phyloP scores from a whole-genome alignment of 2,888 invertebrate species.

The Himalopsyche kuldschensis region DNA sequence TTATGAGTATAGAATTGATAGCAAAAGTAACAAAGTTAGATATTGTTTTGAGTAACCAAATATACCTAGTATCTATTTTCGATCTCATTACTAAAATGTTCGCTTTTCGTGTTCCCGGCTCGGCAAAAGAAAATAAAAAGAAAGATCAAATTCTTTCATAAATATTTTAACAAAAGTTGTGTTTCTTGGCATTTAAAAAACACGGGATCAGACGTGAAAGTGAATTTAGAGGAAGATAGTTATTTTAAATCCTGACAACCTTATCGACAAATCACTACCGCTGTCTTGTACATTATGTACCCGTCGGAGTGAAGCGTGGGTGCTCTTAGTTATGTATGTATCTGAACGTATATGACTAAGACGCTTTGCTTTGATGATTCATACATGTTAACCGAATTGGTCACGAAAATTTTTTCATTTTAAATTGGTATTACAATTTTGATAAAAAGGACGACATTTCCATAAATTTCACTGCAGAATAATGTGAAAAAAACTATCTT shows the following conservation, averaged over 20 bases:
- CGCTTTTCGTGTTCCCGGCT: background rate
- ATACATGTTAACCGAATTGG: background rate
- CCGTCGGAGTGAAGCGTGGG: background rate
- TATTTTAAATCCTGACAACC: background rate
- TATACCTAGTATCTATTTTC: background rate
- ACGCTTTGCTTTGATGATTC: background rate
- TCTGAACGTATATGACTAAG: background rate
- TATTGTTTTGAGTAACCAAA: background rate
- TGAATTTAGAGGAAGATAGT: background rate
- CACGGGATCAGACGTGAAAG: background rate
- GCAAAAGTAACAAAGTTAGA: too few relatives aligned
- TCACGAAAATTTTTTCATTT: too few relatives aligned
- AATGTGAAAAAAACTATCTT: too few relatives aligned
- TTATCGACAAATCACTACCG: background rate
- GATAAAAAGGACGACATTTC: too few relatives aligned
- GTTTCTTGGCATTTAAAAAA: background rate
- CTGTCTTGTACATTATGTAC: background rate
- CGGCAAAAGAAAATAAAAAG: background rate
- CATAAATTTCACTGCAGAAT: too few relatives aligned
- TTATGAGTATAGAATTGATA: too few relatives aligned
- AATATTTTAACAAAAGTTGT: background rate
- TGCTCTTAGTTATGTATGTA: background rate
- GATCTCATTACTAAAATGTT: background rate
- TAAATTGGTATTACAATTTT: too few relatives aligned
- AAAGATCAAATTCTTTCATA: background rate